Evolutionary conservation across 35 echinoderm and acorn worm species (phyloP).

Genomic region (Lytechinus pictus): DNA sequence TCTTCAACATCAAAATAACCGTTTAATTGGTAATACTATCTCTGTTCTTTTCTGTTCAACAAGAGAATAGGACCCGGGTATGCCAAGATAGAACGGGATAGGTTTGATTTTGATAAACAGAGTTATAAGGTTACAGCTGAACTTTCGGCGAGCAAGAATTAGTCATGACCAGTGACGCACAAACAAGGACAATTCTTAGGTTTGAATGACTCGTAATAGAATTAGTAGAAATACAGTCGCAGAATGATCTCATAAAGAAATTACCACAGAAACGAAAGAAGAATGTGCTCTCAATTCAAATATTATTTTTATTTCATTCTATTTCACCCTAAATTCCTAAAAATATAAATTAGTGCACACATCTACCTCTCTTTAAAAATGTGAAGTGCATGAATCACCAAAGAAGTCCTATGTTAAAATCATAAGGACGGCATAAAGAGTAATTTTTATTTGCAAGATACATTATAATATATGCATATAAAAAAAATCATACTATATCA

Average conservation of each 20-base stretch:
- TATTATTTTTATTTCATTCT: background rate
- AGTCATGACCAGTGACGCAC: background rate
- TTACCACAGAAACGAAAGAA: background rate
- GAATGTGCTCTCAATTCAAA: background rate
- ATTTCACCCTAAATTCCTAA: too few relatives aligned
- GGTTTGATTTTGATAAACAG: background rate
- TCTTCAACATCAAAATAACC: background rate
- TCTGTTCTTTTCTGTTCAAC: background rate
- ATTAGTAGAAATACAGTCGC: background rate
- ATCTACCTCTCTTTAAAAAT: background rate
- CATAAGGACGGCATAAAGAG: background rate
- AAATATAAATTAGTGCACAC: background rate
- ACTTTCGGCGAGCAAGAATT: background rate
- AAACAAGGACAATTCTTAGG: background rate
- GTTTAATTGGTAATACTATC: background rate
- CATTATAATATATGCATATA: background rate
- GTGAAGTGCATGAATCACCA: background rate
- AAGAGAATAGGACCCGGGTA: background rate
- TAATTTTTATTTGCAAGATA: background rate
- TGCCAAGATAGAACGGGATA: background rate
- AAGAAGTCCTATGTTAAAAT: background rate
- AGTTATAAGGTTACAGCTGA: background rate
- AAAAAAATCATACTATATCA: background rate
- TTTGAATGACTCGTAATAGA: background rate
- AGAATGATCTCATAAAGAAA: background rate